Percentiles rank a stretch among this genome's conserved stretches.
Conservation (phyloP, 2,797 vertebrate genomes). For the Perdix hodgsoniae region DNA sequence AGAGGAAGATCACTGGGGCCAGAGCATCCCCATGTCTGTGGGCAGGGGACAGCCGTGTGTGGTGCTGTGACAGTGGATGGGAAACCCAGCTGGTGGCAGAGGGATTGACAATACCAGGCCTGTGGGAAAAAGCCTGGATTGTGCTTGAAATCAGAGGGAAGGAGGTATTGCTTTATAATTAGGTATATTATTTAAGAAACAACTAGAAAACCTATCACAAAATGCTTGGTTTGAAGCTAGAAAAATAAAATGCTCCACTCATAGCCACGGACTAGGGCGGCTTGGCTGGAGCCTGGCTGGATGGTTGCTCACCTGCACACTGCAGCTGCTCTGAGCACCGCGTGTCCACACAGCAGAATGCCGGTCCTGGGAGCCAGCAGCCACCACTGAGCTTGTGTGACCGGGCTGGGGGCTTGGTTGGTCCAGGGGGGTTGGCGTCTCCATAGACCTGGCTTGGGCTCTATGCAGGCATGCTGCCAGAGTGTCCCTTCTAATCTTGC, state of each 20-base stretch:
- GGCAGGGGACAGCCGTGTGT: neutral
- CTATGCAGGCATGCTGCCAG: neutral
- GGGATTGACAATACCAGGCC: neutral
- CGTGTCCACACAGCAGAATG: neutral
- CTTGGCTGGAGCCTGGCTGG: neutral
- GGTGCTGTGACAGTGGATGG: neutral
- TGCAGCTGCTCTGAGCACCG: neutral
- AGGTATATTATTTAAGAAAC: neutral
- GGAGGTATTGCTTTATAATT: neutral
- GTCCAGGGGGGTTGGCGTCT: neutral
- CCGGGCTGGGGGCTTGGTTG: accelerated
- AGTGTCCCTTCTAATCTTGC: slow-evolving; percentile 35
- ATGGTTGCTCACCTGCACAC: neutral
- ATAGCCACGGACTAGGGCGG: neutral
- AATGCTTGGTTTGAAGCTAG: neutral
- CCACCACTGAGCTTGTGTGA: neutral
- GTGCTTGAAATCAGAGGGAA: neutral
- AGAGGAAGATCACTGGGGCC: neutral
- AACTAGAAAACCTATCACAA: neutral
- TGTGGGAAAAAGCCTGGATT: neutral
- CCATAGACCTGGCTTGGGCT: neutral
- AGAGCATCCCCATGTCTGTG: neutral
- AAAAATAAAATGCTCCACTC: neutral
- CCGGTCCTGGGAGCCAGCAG: neutral
- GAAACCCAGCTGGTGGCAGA: neutral